Percentiles rank a stretch among this genome's conserved stretches.
phyloP scores from a whole-genome alignment of 1,140 invertebrate species.

The Brachionus koreanus region DNA sequence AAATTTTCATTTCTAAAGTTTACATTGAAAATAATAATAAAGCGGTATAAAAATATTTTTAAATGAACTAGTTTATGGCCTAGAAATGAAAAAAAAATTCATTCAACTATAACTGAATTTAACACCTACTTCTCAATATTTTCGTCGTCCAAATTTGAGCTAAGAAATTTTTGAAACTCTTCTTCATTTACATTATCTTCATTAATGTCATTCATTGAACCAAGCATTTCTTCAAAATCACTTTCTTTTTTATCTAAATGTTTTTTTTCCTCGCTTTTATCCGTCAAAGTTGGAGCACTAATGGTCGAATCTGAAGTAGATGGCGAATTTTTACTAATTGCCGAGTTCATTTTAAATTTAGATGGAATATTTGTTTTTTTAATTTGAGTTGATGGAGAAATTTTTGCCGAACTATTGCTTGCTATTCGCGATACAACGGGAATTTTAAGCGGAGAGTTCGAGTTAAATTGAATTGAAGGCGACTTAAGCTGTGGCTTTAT shows the following conservation, averaged over 20 bases:
- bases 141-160: conserved; percentile 9
- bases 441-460: neutral
- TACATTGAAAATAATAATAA: conserved; percentile 4
- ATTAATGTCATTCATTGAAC: neutral
- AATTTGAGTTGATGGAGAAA: neutral
- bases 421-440: neutral
- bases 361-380: neutral
- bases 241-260: neutral
- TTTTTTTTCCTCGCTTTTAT: neutral
- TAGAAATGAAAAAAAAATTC: neutral
- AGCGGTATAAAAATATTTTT: neutral
- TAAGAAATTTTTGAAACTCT: conserved; percentile 39
- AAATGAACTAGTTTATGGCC: conserved; percentile 33
- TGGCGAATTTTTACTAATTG: neutral
- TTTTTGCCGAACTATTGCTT: neutral
- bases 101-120: neutral
- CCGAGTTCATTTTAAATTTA: neutral
- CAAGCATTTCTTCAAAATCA: neutral
- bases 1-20: neutral
- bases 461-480: conserved; percentile 8
- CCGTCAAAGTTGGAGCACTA: neutral
- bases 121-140: neutral
- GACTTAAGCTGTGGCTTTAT: conserved; percentile 14
- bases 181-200: conserved; percentile 14
- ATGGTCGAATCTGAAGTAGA: neutral